These are phyloP conservation scores for Drosophila paramelanica DNA, from an alignment of 2,888 invertebrate genomes.

Conservation along the genomic window DNA sequence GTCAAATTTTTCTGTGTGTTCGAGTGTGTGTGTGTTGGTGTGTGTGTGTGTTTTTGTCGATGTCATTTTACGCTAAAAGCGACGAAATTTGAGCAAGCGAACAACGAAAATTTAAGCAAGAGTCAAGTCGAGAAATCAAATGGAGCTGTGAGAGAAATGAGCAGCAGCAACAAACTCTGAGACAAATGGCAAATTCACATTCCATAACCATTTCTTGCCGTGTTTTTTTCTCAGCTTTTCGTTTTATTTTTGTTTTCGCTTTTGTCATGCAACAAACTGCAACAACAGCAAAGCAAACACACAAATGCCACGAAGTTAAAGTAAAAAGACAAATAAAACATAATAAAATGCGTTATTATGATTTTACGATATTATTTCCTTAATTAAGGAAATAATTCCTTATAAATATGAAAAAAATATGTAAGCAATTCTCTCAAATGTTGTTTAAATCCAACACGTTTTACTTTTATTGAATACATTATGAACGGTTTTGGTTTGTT, in stretches of 20 bases:
- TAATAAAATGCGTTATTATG: neutral
- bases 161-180: conserved; percentile 6
- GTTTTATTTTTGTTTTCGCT: conserved; percentile 2
- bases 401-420: too few species aligned
- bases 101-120: conserved; percentile 30
- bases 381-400: too few species aligned
- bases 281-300: neutral
- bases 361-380: neutral
- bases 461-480: too few species aligned
- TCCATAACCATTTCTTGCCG: conserved; percentile 34
- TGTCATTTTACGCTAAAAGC: conserved; percentile 49
- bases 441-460: too few species aligned
- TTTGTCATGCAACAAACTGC: conserved; percentile 5
- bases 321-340: neutral
- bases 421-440: too few species aligned
- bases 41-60: conserved; percentile 9
- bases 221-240: neutral
- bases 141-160: conserved; percentile 9
- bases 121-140: conserved; percentile 21
- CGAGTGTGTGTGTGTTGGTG: neutral
- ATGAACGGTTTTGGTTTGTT: too few species aligned
- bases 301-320: neutral
- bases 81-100: conserved; percentile 56
- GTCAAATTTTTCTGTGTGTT: conserved; percentile 12
- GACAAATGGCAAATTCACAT: conserved; percentile 9